Conservation (phyloP, 2,888 invertebrate species). For the Clistopyga incitator region DNA sequence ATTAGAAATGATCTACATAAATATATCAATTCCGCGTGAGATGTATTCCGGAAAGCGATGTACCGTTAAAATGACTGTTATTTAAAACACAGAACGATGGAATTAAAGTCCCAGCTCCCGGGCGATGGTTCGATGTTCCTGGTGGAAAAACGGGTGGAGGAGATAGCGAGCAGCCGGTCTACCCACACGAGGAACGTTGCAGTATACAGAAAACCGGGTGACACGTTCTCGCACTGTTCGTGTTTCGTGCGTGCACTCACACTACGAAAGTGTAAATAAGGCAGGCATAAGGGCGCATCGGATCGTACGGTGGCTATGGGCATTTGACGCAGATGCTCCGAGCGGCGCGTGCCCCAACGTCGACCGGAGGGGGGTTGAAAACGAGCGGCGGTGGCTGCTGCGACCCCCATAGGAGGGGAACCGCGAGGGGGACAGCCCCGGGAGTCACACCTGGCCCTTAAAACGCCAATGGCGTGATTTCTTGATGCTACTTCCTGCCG, state of each 20-base stretch:
- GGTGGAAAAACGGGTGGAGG: conserved; percentile 13
- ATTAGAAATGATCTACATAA: too few relatives aligned
- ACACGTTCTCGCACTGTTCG: conserved; percentile 29
- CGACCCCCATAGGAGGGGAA: conserved; percentile 53
- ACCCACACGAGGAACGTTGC: neutral
- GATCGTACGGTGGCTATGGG: conserved; percentile 33
- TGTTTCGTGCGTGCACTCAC: conserved; percentile 27
- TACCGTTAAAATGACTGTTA: neutral
- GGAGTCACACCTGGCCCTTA: conserved; percentile 68
- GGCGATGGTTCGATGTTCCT: neutral
- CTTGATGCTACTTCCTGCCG: conserved; percentile 67
- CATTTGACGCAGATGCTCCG: conserved; percentile 77
- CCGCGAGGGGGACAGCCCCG: conserved; percentile 13
- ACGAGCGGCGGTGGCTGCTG: conserved; percentile 27
- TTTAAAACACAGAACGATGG: conserved; percentile 1
- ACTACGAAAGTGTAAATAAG: conserved; percentile 35
- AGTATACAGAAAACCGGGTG: conserved; percentile 40
- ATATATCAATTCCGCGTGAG: too few relatives aligned
- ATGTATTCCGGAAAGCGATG: neutral
- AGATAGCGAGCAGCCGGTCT: conserved; percentile 49
- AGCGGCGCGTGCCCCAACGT: conserved; percentile 77
- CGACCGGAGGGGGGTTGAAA: conserved; percentile 68
- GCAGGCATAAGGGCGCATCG: conserved; percentile 34
- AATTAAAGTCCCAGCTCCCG: neutral
- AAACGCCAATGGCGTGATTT: conserved; percentile 69